phyloP scores from a whole-genome alignment of 2,888 invertebrate genomes.

The Athripsodes cinereus region DNA sequence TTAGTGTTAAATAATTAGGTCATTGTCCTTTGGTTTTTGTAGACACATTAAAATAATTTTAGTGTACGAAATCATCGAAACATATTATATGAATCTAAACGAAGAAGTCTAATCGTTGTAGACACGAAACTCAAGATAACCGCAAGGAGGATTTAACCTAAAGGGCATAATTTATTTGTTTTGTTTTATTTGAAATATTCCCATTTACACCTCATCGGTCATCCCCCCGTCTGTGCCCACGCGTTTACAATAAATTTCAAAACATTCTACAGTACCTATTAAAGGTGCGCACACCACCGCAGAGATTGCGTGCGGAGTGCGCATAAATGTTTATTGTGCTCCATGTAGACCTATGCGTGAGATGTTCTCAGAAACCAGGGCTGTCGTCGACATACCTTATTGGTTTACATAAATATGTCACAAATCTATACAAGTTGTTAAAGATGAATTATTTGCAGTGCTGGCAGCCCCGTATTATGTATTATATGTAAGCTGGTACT shows the following conservation, averaged over 20 bases:
- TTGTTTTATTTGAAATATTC: not conserved
- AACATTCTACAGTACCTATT: conserved; percentile 10
- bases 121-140: not conserved
- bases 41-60: not conserved
- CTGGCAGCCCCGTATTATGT: no score
- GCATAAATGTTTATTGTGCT: conserved; percentile 26
- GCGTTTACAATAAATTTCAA: conserved; percentile 23
- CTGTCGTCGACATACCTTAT: conserved; percentile 1
- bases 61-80: not conserved
- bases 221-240: conserved; percentile 15
- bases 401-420: not conserved
- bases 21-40: no score
- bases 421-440: not conserved
- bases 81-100: no score
- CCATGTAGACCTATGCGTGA: conserved; percentile 4
- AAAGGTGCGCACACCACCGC: not conserved
- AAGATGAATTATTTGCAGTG: not conserved
- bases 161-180: not conserved
- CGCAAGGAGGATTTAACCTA: not conserved
- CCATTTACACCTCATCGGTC: conserved; percentile 1
- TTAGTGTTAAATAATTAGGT: no score
- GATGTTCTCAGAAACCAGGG: conserved; percentile 1
- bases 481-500: no score
- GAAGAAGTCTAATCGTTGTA: not conserved
- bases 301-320: conserved; percentile 23